Percentiles rank a stretch among this genome's conserved stretches.
Conservation (phyloP, 2,888 invertebrate species). For the Galeruca laticollis region DNA sequence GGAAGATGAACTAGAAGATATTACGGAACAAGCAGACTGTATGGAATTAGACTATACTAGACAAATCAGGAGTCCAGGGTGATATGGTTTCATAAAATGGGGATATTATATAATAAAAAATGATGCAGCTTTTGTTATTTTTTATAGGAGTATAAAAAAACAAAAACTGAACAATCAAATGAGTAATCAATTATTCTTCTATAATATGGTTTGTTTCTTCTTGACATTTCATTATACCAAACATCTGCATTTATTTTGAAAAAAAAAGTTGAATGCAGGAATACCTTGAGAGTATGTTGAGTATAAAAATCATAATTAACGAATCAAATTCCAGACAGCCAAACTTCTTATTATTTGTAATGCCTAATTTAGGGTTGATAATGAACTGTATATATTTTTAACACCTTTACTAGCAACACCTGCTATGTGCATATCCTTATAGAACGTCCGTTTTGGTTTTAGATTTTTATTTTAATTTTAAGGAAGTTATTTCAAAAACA, state of each 20-base stretch:
- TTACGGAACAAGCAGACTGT: no score
- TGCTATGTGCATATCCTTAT: constrained; percentile 34
- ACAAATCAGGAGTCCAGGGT: no score
- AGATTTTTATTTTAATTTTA: constrained; percentile 13
- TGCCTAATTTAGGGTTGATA: constrained; percentile 22
- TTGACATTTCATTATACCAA: neutral
- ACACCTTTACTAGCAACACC: constrained; percentile 40
- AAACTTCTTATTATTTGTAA: constrained; percentile 22
- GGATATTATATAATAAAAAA: no score
- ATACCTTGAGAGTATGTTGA: constrained; percentile 1
- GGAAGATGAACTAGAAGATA: no score
- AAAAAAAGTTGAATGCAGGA: constrained; percentile 7
- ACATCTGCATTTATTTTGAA: constrained; percentile 16
- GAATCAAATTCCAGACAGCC: constrained; percentile 7
- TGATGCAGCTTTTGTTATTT: no score
- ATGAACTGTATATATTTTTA: constrained; percentile 15
- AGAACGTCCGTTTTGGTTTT: neutral
- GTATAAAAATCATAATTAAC: constrained; percentile 26
- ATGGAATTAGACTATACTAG: no score
- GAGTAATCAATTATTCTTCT: no score
- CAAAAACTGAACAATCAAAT: no score
- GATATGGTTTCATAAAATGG: no score
- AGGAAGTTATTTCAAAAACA: no score
- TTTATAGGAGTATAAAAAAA: no score
- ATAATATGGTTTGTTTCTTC: no score